These are phyloP conservation scores for Pseudomyrmex concolor DNA, from an alignment of 1,140 invertebrate species.

Conservation along the genomic window DNA sequence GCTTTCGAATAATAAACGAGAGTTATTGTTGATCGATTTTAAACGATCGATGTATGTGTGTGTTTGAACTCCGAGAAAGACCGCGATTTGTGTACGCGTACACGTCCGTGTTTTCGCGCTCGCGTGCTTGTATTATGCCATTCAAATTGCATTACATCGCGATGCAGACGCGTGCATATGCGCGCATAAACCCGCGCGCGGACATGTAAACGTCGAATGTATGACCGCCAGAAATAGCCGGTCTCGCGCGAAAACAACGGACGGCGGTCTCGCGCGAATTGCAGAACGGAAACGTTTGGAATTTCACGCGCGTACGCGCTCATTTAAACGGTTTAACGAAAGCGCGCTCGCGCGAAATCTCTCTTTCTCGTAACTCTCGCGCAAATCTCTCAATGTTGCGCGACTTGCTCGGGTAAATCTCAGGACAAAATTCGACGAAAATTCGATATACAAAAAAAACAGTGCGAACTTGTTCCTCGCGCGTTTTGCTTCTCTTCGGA, in stretches of 20 bases:
- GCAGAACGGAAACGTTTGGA: conserved; percentile 18
- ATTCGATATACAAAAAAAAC: conserved; percentile 29
- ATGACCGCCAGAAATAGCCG: conserved; percentile 24
- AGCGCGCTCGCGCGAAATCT: neutral
- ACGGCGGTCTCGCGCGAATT: neutral
- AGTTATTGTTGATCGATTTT: conserved; percentile 18
- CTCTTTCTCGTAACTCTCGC: conserved; percentile 16
- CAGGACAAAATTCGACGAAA: conserved; percentile 10
- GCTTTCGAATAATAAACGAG: conserved; percentile 37
- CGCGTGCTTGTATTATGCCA: conserved; percentile 31
- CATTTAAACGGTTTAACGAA: conserved; percentile 42
- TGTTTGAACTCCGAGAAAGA: conserved; percentile 10
- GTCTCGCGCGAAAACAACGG: conserved; percentile 17
- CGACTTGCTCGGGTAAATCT: conserved; percentile 31
- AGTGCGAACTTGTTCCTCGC: too few species aligned
- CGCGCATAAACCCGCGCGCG: conserved; percentile 25
- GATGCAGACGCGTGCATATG: conserved; percentile 27
- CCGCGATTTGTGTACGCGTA: conserved; percentile 15
- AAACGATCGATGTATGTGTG: neutral
- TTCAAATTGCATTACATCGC: conserved; percentile 56
- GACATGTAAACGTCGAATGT: conserved; percentile 39
- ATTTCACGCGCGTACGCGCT: neutral
- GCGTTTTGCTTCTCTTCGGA: conserved; percentile 1
- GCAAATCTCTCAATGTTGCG: conserved; percentile 8
- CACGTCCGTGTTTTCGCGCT: conserved; percentile 30